Base-by-base conservation (phyloP, 2,888 invertebrate genomes). In the Sphaerophoria taeniata region DNA sequence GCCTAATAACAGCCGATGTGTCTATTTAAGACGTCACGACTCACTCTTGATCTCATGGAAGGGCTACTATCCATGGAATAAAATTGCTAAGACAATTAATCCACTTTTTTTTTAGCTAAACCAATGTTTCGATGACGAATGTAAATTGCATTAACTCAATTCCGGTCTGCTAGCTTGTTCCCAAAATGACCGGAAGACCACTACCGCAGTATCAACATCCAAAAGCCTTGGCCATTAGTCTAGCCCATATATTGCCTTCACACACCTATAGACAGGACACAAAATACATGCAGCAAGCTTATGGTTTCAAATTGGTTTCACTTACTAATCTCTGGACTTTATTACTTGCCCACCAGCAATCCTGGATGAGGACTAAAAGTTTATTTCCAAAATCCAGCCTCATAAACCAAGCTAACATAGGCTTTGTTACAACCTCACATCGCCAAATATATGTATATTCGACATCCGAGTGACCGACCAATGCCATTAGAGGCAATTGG, bases 311-410 rank as follows among this genome's bases (percentile, higher is more conserved):
- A 53, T 69, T 63, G 56, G 74, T 70, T 79, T 75, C 74, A 79
- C 79, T 84, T 84, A 79, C 79, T 84, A 84, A 79, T 79, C 83
- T 79, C 74, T 75, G 83, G 83, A 84, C 79, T 79, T 83, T 74
- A 84, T 79, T 84, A 79, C 83, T 71, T 71, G 39, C 45, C 65
- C 53, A 47, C 31, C 58, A 33, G n/a, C 58, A 51, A 63, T 39
- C 43, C 53, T 31, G 34, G 24, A 55, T 70, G 61, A 61, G 63
- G 55, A 55, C 14, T 61, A 81, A 72, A 56, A 67, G 47, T 72
- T 71, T 67, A 65, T 65, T 58, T 11, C 9, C 71, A 16, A 31
- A 67, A 67, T 74, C 55, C 79, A 14, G 74, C 70, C 71, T 84
- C 71, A 78, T 75, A 84, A 84, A 79, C 71, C 71, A 84, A 71